Conservation (phyloP, 2,888 invertebrate genomes). For the Cheilosia impressa region DNA sequence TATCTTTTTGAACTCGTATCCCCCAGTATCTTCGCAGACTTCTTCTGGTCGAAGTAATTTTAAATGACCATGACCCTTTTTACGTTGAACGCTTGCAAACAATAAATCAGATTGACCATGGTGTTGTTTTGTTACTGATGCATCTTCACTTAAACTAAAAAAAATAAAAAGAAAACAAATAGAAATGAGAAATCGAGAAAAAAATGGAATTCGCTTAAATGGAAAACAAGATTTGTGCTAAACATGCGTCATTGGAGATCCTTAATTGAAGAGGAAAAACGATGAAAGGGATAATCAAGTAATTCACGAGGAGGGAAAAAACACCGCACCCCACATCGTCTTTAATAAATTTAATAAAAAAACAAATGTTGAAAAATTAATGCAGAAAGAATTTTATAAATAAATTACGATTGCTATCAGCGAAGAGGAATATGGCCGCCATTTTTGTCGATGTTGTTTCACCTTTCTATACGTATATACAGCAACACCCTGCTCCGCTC, state of each 20-base stretch:
- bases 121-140: conserved; percentile 39
- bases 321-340: conserved; percentile 40
- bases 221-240: conserved; percentile 27
- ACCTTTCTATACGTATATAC: neutral
- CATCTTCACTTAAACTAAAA: conserved; percentile 52
- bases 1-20: conserved; percentile 59
- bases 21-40: conserved; percentile 20
- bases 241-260: conserved; percentile 66
- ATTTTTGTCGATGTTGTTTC: conserved; percentile 13
- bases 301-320: conserved; percentile 35
- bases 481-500: neutral
- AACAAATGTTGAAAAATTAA: conserved; percentile 65
- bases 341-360: conserved; percentile 62
- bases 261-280: conserved; percentile 65
- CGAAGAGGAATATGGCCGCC: conserved; percentile 45
- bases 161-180: conserved; percentile 26
- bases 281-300: conserved; percentile 67
- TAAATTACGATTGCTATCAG: conserved; percentile 68
- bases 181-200: conserved; percentile 15
- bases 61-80: conserved; percentile 78
- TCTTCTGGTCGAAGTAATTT: conserved; percentile 63
- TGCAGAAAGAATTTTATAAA: conserved; percentile 63
- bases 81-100: conserved; percentile 76
- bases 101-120: conserved; percentile 78
- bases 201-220: conserved; percentile 21